Evolutionary conservation across 92 coral and sea anemone species (phyloP).

Genomic region (Montipora capitata): DNA sequence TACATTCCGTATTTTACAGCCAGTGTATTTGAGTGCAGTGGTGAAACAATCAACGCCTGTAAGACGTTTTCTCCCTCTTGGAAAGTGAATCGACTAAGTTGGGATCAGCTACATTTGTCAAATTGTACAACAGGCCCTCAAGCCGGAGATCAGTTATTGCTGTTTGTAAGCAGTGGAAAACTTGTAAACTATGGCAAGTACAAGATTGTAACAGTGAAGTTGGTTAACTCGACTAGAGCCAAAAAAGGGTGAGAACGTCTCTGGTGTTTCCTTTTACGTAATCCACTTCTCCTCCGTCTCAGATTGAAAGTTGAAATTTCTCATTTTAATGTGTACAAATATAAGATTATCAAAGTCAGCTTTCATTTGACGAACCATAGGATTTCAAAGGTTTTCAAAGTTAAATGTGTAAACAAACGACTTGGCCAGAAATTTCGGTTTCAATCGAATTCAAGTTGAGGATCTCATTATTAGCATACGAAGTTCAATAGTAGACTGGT

Average conservation of each 20-base stretch:
- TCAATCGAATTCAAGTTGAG: not conserved
- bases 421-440: not conserved
- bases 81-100: not conserved
- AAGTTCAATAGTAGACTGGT: not conserved
- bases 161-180: constrained; percentile 9
- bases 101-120: not conserved
- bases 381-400: not conserved
- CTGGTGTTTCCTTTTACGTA: not conserved
- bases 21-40: constrained; percentile 2
- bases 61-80: not conserved
- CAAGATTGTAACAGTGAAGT: not conserved
- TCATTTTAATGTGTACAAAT: not conserved
- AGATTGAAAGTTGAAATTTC: not conserved
- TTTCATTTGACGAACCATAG: not conserved
- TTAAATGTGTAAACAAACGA: not conserved
- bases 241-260: not conserved
- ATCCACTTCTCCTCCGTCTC: not conserved
- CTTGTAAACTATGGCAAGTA: constrained; percentile 9
- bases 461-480: not conserved
- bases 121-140: not conserved
- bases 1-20: not conserved
- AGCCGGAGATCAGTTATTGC: constrained; percentile 9
- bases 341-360: not conserved
- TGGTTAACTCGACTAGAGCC: not conserved
- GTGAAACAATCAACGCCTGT: not conserved